Conservation (phyloP, 64 coral and sea anemone species). For the Dendrophyllia cribrosa region DNA sequence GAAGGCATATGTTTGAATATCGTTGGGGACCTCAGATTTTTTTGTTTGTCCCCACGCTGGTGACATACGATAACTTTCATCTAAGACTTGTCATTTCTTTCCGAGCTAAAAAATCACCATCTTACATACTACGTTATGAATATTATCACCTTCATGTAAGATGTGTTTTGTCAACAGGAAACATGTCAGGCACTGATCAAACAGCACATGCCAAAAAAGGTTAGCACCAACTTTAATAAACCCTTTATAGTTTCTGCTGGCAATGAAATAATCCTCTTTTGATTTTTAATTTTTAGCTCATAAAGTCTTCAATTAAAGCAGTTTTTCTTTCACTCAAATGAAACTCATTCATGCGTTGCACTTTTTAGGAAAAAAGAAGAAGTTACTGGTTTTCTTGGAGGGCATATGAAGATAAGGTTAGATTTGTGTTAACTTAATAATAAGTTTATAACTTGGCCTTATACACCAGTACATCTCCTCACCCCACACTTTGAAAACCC, state of each 20-base stretch:
- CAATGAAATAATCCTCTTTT: neutral
- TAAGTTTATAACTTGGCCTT: neutral
- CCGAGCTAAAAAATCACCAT: too few species aligned
- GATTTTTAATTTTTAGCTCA: neutral
- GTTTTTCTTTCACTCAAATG: neutral
- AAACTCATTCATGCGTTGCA: too few species aligned
- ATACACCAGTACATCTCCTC: neutral
- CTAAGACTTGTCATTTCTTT: too few species aligned
- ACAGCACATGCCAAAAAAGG: conserved; percentile 99
- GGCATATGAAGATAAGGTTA: conserved; percentile 87
- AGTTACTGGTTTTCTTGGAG: conserved; percentile 99
- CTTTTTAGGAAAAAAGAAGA: conserved; percentile 84
- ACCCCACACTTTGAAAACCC: neutral
- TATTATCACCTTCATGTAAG: neutral
- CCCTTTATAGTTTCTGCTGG: too few species aligned
- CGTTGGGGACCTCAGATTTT: too few species aligned
- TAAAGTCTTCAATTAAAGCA: neutral
- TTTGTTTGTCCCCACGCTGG: too few species aligned
- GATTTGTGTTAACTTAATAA: neutral
- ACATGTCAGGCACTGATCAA: conserved; percentile 81
- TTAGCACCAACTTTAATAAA: neutral
- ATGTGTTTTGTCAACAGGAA: conserved; percentile 40
- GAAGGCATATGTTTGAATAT: too few species aligned
- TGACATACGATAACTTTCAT: too few species aligned
- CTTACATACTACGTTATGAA: too few species aligned